Conservation (phyloP, 2,797 vertebrate species). For the Kryptolebias ocellatus region DNA sequence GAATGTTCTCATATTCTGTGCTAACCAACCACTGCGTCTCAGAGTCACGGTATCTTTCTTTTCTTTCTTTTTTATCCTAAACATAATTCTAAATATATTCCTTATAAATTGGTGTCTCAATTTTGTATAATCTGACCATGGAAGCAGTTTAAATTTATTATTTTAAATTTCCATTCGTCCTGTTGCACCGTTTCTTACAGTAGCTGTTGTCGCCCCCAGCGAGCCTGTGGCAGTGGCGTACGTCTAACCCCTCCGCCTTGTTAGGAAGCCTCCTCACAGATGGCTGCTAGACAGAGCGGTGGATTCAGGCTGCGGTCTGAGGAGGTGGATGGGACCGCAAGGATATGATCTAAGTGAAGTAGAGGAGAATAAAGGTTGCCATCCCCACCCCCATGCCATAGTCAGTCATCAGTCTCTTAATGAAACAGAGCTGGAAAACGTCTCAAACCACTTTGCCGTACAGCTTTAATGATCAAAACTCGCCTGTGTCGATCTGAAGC, state of each 20-base stretch:
- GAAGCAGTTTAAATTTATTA: no score
- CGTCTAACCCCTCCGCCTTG: constrained; percentile 42
- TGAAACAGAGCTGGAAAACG: constrained; percentile 34
- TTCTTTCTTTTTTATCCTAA: no score
- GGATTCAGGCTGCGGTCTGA: constrained; percentile 32
- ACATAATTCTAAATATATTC: no score
- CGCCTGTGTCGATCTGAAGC: constrained; percentile 3
- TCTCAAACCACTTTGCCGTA: background rate
- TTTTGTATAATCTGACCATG: no score
- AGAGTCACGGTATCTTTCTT: background rate
- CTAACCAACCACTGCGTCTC: background rate
- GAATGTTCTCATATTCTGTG: background rate
- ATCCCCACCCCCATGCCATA: constrained; percentile 37
- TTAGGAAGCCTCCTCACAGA: constrained; percentile 37
- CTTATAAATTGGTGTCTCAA: no score
- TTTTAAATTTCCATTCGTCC: constrained; percentile 3
- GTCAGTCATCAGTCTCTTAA: constrained; percentile 52
- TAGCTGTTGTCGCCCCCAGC: constrained; percentile 36
- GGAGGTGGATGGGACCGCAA: constrained; percentile 51
- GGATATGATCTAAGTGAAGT: constrained; percentile 46
- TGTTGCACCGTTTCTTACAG: constrained; percentile 20
- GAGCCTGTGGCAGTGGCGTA: constrained; percentile 13
- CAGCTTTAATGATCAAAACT: background rate
- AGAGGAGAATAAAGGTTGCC: constrained; percentile 51
- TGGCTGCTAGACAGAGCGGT: constrained; percentile 30